A percentile compares a stretch with the other conserved stretches of the same genome.
phyloP scores from a whole-genome alignment of 2,113 vertebrate species.

The Gobiocypris rarus region DNA sequence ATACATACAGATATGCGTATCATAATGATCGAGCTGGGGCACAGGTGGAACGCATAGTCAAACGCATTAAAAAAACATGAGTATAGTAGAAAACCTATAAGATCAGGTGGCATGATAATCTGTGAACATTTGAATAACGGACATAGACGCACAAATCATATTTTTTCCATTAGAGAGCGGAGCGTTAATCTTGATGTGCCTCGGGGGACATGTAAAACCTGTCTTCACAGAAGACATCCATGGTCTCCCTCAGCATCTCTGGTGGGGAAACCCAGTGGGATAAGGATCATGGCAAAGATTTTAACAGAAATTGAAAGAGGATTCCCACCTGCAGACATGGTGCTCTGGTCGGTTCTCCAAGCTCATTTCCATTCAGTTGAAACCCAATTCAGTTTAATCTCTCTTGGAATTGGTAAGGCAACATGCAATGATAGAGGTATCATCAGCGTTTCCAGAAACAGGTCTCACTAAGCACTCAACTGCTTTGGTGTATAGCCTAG shows the following conservation, averaged over 20 bases:
- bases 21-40: neutral
- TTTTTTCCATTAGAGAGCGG: conserved; percentile 52
- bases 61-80: neutral
- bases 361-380: conserved; percentile 19
- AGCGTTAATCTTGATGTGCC: conserved; percentile 63
- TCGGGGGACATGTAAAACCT: conserved; percentile 54
- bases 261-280: neutral
- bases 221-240: conserved; percentile 56
- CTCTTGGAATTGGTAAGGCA: neutral
- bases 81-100: neutral
- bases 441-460: neutral
- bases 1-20: neutral
- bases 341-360: neutral
- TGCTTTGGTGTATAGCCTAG: no score
- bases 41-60: neutral
- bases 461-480: neutral
- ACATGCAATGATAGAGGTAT: neutral
- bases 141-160: conserved; percentile 66
- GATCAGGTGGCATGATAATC: neutral
- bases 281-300: conserved; percentile 10
- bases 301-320: conserved; percentile 19
- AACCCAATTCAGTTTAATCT: conserved; percentile 30
- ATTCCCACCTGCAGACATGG: conserved; percentile 30
- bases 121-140: conserved; percentile 32
- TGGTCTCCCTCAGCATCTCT: conserved; percentile 33